A percentile compares a stretch with the other conserved stretches of the same genome.
Conservation (phyloP, 2,797 vertebrate species). For the Pelodytes ibericus region DNA sequence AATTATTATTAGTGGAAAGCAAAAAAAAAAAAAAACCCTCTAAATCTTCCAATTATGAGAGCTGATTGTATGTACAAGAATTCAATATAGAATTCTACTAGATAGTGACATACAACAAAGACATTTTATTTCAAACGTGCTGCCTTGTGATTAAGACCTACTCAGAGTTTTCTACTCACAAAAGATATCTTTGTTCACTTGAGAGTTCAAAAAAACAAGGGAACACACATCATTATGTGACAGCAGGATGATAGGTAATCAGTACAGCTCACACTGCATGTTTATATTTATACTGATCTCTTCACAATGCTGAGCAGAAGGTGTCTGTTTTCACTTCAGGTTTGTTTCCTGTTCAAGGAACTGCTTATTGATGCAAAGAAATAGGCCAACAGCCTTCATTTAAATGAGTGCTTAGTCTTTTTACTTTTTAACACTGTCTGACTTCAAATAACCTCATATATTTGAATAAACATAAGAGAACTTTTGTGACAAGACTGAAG, state of each 20-base stretch:
- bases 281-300: conserved; percentile 53
- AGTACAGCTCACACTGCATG: conserved; percentile 17
- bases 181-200: neutral
- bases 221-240: neutral
- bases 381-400: neutral
- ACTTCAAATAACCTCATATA: neutral
- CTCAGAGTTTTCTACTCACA: neutral
- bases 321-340: neutral
- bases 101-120: neutral
- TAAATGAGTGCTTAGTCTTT: neutral
- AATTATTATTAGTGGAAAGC: too few relatives aligned
- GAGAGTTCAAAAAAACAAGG: neutral
- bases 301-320: neutral
- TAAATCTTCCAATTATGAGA: too few relatives aligned
- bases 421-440: neutral
- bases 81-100: too few relatives aligned
- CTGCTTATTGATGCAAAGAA: neutral
- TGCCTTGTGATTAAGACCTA: neutral
- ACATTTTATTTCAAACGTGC: neutral
- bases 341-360: neutral
- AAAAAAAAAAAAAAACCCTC: too few relatives aligned
- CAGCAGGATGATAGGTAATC: neutral
- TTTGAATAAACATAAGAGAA: neutral
- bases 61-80: too few relatives aligned
- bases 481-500: neutral